These are phyloP conservation scores for Stenolophus ochropezus DNA, from an alignment of 2,888 invertebrate species.

Conservation along the genomic window DNA sequence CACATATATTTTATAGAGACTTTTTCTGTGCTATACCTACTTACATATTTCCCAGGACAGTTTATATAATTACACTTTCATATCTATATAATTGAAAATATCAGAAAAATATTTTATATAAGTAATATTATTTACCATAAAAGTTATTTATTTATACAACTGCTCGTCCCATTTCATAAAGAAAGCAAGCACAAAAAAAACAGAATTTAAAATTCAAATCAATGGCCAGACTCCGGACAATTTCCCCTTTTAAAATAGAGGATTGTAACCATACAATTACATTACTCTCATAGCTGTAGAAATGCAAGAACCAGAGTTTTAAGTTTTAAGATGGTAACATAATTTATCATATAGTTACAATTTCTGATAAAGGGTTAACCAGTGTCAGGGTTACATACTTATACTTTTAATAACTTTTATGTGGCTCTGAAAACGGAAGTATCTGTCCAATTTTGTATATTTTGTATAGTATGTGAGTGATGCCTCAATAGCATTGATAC, in stretches of 20 bases:
- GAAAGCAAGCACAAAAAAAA: not conserved
- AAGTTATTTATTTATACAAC: no score
- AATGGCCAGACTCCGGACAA: not conserved
- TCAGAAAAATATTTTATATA: not conserved
- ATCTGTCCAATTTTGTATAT: no score
- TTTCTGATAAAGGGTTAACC: conserved; percentile 5
- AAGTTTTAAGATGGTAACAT: not conserved
- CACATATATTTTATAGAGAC: conserved; percentile 13
- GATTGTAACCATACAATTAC: conserved; percentile 10
- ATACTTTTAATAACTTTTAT: no score
- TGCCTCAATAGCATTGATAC: no score
- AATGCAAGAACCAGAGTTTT: not conserved
- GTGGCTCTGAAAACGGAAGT: no score
- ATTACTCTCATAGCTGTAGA: not conserved
- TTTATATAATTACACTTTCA: no score
- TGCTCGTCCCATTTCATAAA: not conserved
- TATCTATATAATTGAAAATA: no score
- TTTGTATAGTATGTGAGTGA: no score
- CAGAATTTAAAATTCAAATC: no score
- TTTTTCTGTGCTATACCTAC: not conserved
- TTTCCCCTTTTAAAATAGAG: not conserved
- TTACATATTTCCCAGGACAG: no score
- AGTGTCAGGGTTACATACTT: no score
- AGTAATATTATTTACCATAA: not conserved
- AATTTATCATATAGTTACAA: not conserved